Evolutionary conservation across 2,888 invertebrate genomes (phyloP), one percentile per base, ranked within the genome.

Genomic region (Ctenicera cuprea): DNA sequence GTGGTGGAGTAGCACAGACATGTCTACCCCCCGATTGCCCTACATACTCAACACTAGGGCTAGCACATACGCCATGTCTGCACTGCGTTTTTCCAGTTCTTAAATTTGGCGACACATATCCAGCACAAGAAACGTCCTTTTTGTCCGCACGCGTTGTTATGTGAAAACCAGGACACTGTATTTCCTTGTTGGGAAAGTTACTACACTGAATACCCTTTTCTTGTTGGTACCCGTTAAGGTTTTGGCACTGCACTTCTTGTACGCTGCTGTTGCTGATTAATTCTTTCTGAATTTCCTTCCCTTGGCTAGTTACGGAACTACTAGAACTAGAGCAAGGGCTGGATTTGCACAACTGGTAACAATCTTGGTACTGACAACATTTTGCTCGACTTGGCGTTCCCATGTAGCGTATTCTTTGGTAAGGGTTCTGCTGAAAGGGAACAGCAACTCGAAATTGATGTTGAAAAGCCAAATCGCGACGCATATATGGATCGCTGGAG

Each of bases 1-100:
- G 85, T 8, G 87, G 87, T 18, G 87, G 87, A 57, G 86, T 87
- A 11, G 87, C 87, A 77, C 87, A 86, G 45, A 87, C 86, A 78
- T 90, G 89, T 70, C 92, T 87, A 4, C 91, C 91, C 33, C 91
- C 91, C 76, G 90, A 90, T 43, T 90, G 90, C 30, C 91, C 92
- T 80, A 91, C 91, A 84, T 92, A 92, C 83, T 92, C 92, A 33
- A 88, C 87, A 75, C 86, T 83, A 57, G 86, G 84, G 76, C 84
- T 85, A 65, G 86, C 83, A 79, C 89, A 90, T 87, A 86, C 89
- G 86, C 84, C 90, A 87, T 87, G 86, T 68, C 87, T 81, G 73
- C 86, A 86, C 76, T 85, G 81, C 72, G 78, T 75, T 78, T 82
- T 79, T 9, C 78, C 80, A 43, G 77, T 80, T 59, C 80, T 79